phyloP scores from a whole-genome alignment of 2,113 vertebrate species.

The Shinisaurus crocodilurus region DNA sequence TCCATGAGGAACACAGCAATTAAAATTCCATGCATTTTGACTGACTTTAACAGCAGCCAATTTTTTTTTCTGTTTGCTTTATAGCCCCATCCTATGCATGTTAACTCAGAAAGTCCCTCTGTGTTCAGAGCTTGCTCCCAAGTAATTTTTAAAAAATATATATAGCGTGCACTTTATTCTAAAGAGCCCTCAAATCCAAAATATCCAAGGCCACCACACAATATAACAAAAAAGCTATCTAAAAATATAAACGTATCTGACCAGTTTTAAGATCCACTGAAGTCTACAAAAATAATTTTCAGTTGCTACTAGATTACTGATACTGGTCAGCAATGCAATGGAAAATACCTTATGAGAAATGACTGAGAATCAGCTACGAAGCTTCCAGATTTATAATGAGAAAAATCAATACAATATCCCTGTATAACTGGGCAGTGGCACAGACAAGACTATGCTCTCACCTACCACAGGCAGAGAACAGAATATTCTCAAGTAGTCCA shows the following conservation, averaged over 20 bases:
- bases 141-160: neutral
- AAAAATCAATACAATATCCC: neutral
- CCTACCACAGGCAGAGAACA: neutral
- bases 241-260: too few relatives aligned
- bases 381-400: neutral
- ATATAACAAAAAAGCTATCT: neutral
- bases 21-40: slow-evolving; percentile 19
- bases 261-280: too few relatives aligned
- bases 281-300: neutral
- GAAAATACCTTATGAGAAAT: neutral
- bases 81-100: neutral
- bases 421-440: neutral
- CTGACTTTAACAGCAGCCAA: neutral
- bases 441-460: neutral
- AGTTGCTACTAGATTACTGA: neutral
- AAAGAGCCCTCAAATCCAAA: neutral
- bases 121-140: neutral
- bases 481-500: neutral
- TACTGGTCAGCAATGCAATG: neutral
- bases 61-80: neutral
- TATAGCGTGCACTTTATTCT: neutral
- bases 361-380: neutral
- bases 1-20: neutral
- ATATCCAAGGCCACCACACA: neutral
- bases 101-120: neutral